These are phyloP conservation scores for Lophotis ruficrista DNA, from an alignment of 2,113 vertebrate species.

Conservation along the genomic window DNA sequence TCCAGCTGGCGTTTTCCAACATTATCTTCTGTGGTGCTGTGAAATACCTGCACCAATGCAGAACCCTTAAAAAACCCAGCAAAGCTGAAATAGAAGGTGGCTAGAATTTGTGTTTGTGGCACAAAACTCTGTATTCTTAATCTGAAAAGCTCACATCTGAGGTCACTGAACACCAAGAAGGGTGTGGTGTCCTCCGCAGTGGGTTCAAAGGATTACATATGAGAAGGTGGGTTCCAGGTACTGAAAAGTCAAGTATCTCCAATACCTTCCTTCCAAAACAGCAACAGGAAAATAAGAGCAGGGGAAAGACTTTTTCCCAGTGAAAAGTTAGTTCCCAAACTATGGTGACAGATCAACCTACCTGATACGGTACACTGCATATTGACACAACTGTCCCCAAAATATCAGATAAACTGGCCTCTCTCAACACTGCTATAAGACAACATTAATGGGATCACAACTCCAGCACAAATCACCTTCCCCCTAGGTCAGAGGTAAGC, in stretches of 20 bases:
- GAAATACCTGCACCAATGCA: neutral
- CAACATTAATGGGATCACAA: neutral
- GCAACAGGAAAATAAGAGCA: neutral
- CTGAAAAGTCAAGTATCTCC: neutral
- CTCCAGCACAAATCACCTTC: neutral
- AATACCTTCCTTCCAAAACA: neutral
- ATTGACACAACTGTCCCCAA: neutral
- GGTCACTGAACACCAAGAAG: neutral
- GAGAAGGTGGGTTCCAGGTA: neutral
- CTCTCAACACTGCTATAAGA: neutral
- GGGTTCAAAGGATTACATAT: neutral
- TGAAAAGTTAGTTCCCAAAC: neutral
- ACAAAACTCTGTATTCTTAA: neutral
- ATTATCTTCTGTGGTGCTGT: neutral
- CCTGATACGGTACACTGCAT: neutral
- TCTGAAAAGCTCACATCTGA: neutral
- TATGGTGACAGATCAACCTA: neutral
- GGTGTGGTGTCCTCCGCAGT: neutral
- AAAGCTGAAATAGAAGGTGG: neutral
- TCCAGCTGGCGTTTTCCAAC: neutral
- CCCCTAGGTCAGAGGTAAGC: neutral
- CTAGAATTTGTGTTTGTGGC: neutral
- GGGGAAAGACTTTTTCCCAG: neutral
- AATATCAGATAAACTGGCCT: neutral
- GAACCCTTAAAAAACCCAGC: neutral